A percentile compares a stretch with the other conserved stretches of the same genome.
phyloP scores from a whole-genome alignment of 2,888 invertebrate genomes.

The Eristalinus aeneus region DNA sequence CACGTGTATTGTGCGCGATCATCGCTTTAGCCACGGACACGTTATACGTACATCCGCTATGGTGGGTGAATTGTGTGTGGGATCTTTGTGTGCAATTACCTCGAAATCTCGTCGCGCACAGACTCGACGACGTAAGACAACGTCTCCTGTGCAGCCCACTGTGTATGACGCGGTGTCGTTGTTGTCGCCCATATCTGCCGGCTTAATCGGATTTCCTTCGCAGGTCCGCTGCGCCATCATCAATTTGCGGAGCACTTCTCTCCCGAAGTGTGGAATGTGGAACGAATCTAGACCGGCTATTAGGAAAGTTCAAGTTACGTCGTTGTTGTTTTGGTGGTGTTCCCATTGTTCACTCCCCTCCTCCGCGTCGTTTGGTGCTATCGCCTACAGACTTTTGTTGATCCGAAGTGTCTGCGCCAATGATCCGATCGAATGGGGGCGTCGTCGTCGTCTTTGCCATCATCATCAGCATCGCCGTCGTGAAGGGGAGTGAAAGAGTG shows the following conservation, averaged over 20 bases:
- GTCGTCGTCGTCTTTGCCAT: neutral
- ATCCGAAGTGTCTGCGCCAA: constrained; percentile 28
- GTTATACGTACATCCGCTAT: constrained; percentile 29
- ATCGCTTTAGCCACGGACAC: constrained; percentile 17
- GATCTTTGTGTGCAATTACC: constrained; percentile 55
- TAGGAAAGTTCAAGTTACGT: constrained; percentile 14
- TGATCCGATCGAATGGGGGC: constrained; percentile 17
- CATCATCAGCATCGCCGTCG: neutral
- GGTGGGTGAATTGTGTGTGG: constrained; percentile 56
- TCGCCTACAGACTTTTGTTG: constrained; percentile 13
- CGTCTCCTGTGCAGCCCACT: constrained; percentile 15
- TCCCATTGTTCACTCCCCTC: neutral
- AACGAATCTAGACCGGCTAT: constrained; percentile 43
- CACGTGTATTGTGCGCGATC: constrained; percentile 51
- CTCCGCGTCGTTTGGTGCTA: neutral
- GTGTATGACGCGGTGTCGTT: constrained; percentile 5
- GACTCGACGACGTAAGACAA: constrained; percentile 32
- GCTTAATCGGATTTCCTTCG: constrained; percentile 33
- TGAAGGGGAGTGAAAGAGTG: neutral
- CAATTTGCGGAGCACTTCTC: constrained; percentile 26
- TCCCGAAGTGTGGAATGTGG: constrained; percentile 13
- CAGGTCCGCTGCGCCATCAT: constrained; percentile 21
- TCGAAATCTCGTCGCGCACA: constrained; percentile 16
- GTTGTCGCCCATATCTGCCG: neutral
- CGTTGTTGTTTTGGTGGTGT: neutral